Percentiles rank a stretch among this genome's conserved stretches.
Conservation (phyloP, 2,797 vertebrate species). For the Sebastes melanostomus region DNA sequence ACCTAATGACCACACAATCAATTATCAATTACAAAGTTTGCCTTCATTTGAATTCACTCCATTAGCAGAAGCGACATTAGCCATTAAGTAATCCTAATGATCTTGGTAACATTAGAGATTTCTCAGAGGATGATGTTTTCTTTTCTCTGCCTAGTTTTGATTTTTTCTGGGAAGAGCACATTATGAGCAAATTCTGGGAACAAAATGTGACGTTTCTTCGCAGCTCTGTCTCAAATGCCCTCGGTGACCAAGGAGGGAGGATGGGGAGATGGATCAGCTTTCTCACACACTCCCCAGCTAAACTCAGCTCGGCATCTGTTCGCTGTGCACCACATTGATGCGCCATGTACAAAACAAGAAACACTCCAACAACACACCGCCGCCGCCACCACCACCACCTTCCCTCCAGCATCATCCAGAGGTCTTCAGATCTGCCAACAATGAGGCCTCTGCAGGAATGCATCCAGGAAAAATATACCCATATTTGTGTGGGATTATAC, state of each 20-base stretch:
- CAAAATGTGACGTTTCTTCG: not conserved
- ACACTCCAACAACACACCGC: not conserved
- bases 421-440: slow-evolving; percentile 44
- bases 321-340: slow-evolving; percentile 23
- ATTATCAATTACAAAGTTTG: slow-evolving; percentile 53
- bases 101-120: not conserved
- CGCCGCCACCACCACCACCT: not conserved
- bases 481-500: slow-evolving; percentile 31
- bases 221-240: not conserved
- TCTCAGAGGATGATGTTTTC: not conserved
- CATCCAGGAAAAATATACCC: slow-evolving; percentile 28
- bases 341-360: slow-evolving; percentile 37
- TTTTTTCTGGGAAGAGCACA: not conserved
- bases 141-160: not conserved
- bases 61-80: slow-evolving; percentile 24
- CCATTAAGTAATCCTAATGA: slow-evolving; percentile 28
- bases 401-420: slow-evolving; percentile 21
- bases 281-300: slow-evolving; percentile 33
- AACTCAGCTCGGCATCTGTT: slow-evolving; percentile 58
- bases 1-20: slow-evolving; percentile 54
- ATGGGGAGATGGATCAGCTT: slow-evolving; percentile 20
- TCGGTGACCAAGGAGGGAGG: slow-evolving; percentile 3
- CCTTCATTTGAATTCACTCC: slow-evolving; percentile 38
- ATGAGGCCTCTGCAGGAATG: slow-evolving; percentile 25
- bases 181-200: not conserved